phyloP scores from a whole-genome alignment of 92 coral and sea anemone species.

The Desmophyllum pertusum region DNA sequence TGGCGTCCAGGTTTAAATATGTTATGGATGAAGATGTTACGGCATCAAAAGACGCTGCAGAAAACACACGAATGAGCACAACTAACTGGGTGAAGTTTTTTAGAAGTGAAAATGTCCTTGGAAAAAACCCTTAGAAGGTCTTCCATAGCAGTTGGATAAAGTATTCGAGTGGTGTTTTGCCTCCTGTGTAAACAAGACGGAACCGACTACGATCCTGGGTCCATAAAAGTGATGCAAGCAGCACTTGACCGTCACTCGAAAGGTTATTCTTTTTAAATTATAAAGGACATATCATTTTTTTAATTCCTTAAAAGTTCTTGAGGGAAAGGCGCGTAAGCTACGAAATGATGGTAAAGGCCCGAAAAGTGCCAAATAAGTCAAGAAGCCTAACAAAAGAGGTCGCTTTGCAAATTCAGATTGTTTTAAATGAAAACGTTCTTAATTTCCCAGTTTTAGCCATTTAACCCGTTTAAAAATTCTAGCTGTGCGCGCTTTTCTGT shows the following conservation, averaged over 20 bases:
- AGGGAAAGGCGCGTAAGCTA: slow-evolving; percentile 24
- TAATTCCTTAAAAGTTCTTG: slow-evolving; percentile 11
- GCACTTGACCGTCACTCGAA: not conserved
- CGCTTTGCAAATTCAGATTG: too few relatives aligned
- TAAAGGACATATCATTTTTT: slow-evolving; percentile 14
- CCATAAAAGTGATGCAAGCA: not conserved
- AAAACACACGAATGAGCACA: not conserved
- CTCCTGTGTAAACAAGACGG: not conserved
- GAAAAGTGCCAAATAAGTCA: slow-evolving; percentile 14
- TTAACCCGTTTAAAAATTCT: too few relatives aligned
- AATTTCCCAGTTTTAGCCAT: too few relatives aligned
- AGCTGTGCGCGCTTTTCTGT: too few relatives aligned
- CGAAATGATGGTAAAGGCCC: slow-evolving; percentile 18
- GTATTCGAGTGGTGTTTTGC: not conserved
- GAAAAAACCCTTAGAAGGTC: not conserved
- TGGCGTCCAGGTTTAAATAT: not conserved
- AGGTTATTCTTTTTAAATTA: not conserved
- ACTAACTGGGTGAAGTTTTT: too few relatives aligned
- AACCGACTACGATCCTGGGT: not conserved
- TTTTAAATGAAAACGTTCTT: too few relatives aligned
- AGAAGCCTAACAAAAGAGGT: slow-evolving; percentile 10
- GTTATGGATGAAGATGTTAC: not conserved
- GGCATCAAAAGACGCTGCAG: not conserved
- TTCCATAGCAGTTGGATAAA: not conserved
- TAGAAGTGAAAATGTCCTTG: too few relatives aligned